Evolutionary conservation across 2,113 vertebrate species (phyloP), one percentile per base, ranked within the genome.

Genomic region (Ciconia boyciana): DNA sequence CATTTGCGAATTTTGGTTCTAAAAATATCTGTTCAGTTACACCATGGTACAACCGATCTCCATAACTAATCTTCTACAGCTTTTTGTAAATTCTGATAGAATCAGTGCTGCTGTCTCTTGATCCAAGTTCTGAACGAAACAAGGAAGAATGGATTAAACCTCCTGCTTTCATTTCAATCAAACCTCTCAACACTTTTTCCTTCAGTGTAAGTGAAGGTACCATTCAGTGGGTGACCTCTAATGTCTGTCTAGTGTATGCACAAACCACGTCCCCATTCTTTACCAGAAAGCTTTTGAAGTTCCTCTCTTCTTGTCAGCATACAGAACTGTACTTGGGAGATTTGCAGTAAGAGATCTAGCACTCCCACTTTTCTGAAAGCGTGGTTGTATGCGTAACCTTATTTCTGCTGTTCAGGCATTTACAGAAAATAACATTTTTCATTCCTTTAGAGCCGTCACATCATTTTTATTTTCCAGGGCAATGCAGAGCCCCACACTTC

Each of bases 11-110:
- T 65, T 83, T 34, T 44, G 41, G 7, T 39, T 83, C 72, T 83
- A 29, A 69, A 83, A 48, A 15, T 1, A 5, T 15, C 28, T 54
- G 29, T 52, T 48, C 2, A 11, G 14, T 91, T 69, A 52, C 34
- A 57, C 31, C 54, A 26, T 0, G 0, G 39, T 17, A 72, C 10
- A 10, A 21, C 26, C 1, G 0, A 19, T 80, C 29, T 87, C 83
- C 15, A 5, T 57, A 49, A 43, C 25, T 22, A 11, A 58, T 31
- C 13, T 79, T 43, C 39, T 49, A 13, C 34, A 54, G 39, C 57
- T 71, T 41, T 58, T 22, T 46, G 10, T 54, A 39, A 72, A 22
- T 93, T 78, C 60, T 36, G 41, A 44, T 11, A n/a, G 69, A 25
- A 62, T 41, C 29, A 2, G 55, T 19, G 65, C 82, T 90, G 65